Evolutionary conservation across 2,888 invertebrate species (phyloP).

Genomic region (Pammene aurita): DNA sequence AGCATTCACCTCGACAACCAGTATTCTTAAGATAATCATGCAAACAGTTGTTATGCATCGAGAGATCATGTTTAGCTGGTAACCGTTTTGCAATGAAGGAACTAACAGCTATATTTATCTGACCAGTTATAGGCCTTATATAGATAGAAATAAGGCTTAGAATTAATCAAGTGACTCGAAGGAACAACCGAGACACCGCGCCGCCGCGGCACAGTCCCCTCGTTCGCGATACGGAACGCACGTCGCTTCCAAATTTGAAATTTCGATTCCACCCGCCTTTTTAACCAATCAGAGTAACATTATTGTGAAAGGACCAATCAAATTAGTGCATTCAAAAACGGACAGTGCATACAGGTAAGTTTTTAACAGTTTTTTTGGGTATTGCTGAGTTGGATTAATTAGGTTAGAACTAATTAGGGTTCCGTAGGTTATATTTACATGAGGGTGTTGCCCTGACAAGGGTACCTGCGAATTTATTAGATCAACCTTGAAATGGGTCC

Average conservation of each 20-base stretch:
- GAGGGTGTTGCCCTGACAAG: conserved; percentile 40
- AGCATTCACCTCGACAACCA: background rate
- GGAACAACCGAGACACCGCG: conserved; percentile 33
- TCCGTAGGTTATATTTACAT: conserved; percentile 60
- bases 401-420: conserved; percentile 74
- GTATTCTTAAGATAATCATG: background rate
- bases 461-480: conserved; percentile 39
- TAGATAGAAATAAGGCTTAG: background rate
- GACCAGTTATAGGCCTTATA: background rate
- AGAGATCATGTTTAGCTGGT: background rate
- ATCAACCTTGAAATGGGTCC: conserved; percentile 33
- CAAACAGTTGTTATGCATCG: background rate
- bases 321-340: conserved; percentile 40
- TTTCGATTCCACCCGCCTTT: conserved; percentile 40
- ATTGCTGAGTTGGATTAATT: conserved; percentile 58
- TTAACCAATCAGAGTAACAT: conserved; percentile 39
- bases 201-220: conserved; percentile 57
- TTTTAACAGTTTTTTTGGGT: conserved; percentile 23
- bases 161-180: background rate
- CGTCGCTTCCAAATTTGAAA: conserved; percentile 51
- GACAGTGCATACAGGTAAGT: conserved; percentile 39
- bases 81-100: background rate
- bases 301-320: conserved; percentile 35
- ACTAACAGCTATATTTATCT: background rate
- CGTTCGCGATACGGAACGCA: conserved; percentile 57